A percentile compares a stretch with the other conserved stretches of the same genome.
phyloP scores from a whole-genome alignment of 2,113 vertebrate species.

The Meleagris gallopavo region DNA sequence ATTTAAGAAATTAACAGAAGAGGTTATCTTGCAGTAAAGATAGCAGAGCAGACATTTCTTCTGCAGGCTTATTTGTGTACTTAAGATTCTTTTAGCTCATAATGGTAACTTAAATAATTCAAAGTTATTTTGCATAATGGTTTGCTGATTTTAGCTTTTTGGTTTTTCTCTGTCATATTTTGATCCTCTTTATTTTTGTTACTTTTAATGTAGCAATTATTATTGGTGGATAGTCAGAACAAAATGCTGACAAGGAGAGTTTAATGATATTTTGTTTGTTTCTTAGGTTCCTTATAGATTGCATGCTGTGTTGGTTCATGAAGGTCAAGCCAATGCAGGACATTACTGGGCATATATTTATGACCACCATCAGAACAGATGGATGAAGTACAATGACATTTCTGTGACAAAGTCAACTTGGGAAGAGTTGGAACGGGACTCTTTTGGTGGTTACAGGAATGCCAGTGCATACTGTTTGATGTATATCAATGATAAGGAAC shows the following conservation, averaged over 20 bases:
- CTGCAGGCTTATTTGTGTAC: not conserved
- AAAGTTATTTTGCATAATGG: not conserved
- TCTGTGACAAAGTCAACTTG: conserved; percentile 97
- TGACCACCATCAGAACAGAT: conserved; percentile 90
- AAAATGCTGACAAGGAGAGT: not conserved
- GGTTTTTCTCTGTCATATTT: not conserved
- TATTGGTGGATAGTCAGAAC: not conserved
- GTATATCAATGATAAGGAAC: conserved; percentile 98
- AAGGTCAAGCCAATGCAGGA: conserved; percentile 96
- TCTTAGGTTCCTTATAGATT: conserved; percentile 94
- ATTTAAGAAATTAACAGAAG: not conserved
- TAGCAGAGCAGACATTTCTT: not conserved
- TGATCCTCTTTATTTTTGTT: not conserved
- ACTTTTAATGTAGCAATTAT: not conserved
- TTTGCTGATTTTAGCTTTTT: not conserved
- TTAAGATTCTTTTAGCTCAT: not conserved
- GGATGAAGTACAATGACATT: conserved; percentile 99
- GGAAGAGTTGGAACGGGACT: conserved; percentile 97
- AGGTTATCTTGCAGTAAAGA: not conserved
- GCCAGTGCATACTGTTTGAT: conserved; percentile 99
- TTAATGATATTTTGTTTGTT: not conserved
- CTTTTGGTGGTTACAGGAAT: conserved; percentile 96
- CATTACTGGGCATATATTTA: conserved; percentile 99
- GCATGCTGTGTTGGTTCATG: conserved; percentile 96
- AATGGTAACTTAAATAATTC: not conserved